Base-by-base conservation (phyloP, 2,888 invertebrate genomes). In the Xestia rhomboidea region DNA sequence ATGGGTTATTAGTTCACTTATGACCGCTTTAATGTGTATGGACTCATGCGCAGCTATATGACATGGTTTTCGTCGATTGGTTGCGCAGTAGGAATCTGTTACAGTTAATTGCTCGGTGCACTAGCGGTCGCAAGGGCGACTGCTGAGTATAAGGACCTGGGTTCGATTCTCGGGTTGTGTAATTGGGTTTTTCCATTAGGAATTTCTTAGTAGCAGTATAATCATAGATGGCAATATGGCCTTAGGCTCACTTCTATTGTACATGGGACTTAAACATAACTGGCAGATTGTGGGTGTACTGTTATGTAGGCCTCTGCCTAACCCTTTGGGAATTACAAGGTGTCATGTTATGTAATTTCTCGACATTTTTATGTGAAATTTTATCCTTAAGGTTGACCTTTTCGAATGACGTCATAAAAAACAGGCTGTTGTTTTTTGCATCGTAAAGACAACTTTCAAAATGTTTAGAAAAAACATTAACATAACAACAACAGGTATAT, bases 1-100 rank as follows among this genome's bases (percentile, higher is more conserved):
- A 57, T 80, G 62, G 69, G 51, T 72, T 66, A 73, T 84, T 79
- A 68, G 60, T 68, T 38, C 64, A 68, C 67, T 68, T 68, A 60
- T 38, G 64, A 81, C 64, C 44, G 34, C 54, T 84, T 83, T 68
- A 73, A 54, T 72, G 41, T 27, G 15, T 7, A 18, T 44, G 24
- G 5, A 51, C 10, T 51, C n/a, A 83, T 2, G 57, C 27, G 71
- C 63, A 57, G 60, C 57, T 64, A 15, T 24, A 64, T 81, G 49
- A 49, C 6, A 64, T 10, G 15, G 38, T n/a, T 46, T 68, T 63
- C 51, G 62, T 51, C 24, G 24, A 38, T 34, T 72, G 11, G 34
- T 38, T 54, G 21, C 27, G 38, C 30, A 18, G 30, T 38, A 27
- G n/a, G 30, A 21, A 41, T 62, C 30, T 4, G 21, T n/a, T 21